Percentiles rank a stretch among this genome's conserved stretches.
Evolutionary conservation across 1,140 invertebrate genomes (phyloP).

Genomic region (Adoxophyes honmai): DNA sequence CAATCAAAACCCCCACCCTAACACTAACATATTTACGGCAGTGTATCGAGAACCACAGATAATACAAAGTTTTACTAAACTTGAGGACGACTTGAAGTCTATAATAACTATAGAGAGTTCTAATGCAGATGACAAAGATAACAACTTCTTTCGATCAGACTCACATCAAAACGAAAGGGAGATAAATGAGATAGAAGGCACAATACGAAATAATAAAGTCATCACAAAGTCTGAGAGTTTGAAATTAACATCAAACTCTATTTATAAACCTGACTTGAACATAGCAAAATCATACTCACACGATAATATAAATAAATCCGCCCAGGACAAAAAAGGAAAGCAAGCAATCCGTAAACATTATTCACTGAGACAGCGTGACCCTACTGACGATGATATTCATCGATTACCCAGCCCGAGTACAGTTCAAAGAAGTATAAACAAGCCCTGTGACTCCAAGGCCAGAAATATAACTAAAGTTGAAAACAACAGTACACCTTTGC

Average conservation of each 20-base stretch:
- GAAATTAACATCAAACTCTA: slow-evolving; percentile 39
- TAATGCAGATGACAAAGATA: slow-evolving; percentile 52
- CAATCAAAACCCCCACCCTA: slow-evolving; percentile 29
- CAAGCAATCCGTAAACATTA: slow-evolving; percentile 70
- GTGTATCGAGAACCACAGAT: slow-evolving; percentile 45
- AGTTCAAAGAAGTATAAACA: slow-evolving; percentile 42
- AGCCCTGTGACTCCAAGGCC: slow-evolving; percentile 22
- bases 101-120: slow-evolving; percentile 68
- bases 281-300: slow-evolving; percentile 60
- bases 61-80: slow-evolving; percentile 56
- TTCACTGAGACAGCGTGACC: slow-evolving; percentile 71
- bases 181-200: slow-evolving; percentile 73
- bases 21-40: slow-evolving; percentile 31
- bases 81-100: slow-evolving; percentile 70
- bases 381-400: slow-evolving; percentile 46
- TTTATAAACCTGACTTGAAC: slow-evolving; percentile 46
- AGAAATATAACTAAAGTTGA: slow-evolving; percentile 37
- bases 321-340: slow-evolving; percentile 44
- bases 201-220: slow-evolving; percentile 68
- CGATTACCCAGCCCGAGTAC: slow-evolving; percentile 58
- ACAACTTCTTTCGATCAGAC: slow-evolving; percentile 47
- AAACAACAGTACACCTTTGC: slow-evolving; percentile 46
- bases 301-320: slow-evolving; percentile 53
- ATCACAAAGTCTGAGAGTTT: slow-evolving; percentile 68
- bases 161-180: slow-evolving; percentile 72